Evolutionary conservation across 2,113 vertebrate genomes (phyloP).

Genomic region (Carlito syrichta): DNA sequence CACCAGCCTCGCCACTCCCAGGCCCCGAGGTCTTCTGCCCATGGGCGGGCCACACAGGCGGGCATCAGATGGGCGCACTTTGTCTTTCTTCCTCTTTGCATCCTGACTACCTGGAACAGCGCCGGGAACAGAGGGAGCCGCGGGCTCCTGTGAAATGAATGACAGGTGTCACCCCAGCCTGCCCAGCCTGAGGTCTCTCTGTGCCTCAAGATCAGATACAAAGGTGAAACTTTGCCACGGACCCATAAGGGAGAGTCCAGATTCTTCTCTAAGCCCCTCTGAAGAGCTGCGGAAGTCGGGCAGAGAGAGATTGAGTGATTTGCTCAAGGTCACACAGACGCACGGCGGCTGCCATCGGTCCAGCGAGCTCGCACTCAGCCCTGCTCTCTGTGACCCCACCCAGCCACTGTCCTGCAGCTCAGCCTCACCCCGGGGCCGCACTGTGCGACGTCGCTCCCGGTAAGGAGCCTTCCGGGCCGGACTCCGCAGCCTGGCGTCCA

Average conservation of each 20-base stretch:
- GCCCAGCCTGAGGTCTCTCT: not conserved
- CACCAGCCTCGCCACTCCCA: not conserved
- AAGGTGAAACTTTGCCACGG: not conserved
- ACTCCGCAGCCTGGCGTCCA: too few species aligned
- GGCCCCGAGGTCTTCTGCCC: too few species aligned
- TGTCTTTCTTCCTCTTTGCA: not conserved
- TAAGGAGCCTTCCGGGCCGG: too few species aligned
- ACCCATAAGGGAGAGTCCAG: not conserved
- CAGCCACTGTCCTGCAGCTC: too few species aligned
- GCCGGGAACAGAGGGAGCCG: not conserved
- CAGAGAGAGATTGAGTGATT: not conserved
- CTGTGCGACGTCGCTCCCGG: too few species aligned
- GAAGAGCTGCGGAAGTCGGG: not conserved
- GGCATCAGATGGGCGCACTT: not conserved
- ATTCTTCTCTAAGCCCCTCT: not conserved
- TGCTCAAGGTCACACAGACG: not conserved
- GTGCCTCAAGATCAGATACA: not conserved
- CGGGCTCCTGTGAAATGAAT: not conserved
- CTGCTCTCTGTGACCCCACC: too few species aligned
- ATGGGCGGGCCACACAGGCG: too few species aligned
- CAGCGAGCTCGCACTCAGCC: too few species aligned
- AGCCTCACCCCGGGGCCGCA: too few species aligned
- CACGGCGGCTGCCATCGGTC: not conserved
- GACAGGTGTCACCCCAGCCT: accelerated
- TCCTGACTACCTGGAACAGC: not conserved